Evolutionary conservation across 2,797 vertebrate genomes (phyloP), one percentile per base, ranked within the genome.

Genomic region (Neosilurus hyrtlii): DNA sequence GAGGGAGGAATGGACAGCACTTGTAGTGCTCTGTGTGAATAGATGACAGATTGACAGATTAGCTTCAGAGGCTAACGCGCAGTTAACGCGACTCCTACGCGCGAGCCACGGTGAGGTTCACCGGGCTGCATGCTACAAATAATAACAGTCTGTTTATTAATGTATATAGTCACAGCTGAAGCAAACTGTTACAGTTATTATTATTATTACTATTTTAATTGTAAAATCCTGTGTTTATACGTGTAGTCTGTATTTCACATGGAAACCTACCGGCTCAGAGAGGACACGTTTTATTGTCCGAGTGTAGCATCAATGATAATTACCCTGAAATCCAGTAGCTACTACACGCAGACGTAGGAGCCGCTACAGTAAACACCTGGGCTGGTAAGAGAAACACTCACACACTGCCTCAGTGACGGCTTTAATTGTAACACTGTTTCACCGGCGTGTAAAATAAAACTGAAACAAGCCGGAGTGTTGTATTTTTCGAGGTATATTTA

Each of bases 1-100:
- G 37, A 26, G 15, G 9, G 24, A 12, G 20, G 3, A 22, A 18
- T 15, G 49, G 4, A 26, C 75, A 78, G 59, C 57, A 63, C 59
- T 49, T 37, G 22, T 37, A 16, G 57, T 62, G 59, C 56, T 18
- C 43, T 11, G 76, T 30, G 61, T 52, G 76, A 78, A 78, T 12
- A 30, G 49, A 30, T 63, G 61, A 65, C 76, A 78, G 59, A 49
- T 51, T 77, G 75, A 63, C 75, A 18, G 61, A 78, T 78, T 11
- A 65, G 76, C 43, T 52, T 51, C 61, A 78, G 37, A 20, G 9
- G 43, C 59, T 26, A 11, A 78, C 59, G 43, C 62, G n/a, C 61
- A 24, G 15, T 65, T 52, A 26, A 65, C 61, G 61, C 76, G 76
- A 11, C 57, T 65, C 61, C 37, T 18, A 18, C 75, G 8, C 75